Base-by-base conservation (phyloP, 1,140 invertebrate genomes). In the Calliphora vicina region DNA sequence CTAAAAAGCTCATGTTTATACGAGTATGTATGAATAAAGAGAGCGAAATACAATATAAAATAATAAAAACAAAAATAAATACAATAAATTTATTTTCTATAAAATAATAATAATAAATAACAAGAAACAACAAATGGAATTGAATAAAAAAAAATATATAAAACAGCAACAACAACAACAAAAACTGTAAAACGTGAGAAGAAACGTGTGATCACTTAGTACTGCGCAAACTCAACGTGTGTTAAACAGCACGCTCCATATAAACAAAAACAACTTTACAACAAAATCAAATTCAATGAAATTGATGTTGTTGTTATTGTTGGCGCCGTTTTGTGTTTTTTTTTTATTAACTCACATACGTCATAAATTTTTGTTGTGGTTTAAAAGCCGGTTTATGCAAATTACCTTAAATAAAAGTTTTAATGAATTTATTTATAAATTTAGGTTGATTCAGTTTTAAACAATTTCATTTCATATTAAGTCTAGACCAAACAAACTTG, bases 181-280 rank as follows among this genome's bases (percentile, higher is more conserved):
- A n/a, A 78, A 78, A 45, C 25, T 43, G 74, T 78, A 78, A 78
- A 78, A 78, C 74, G 74, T 78, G 74, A 78, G 74, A 43, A 78
- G 74, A 78, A 78, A 78, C 74, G 74, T 78, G 74, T 78, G 74
- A 78, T 78, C 35, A 78, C 35, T 23, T 23, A 35, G 61, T 23
- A 67, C 20, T 23, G 61, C 61, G 61, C 61, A 67, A 67, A 67
- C 61, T 67, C 61, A 67, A 67, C 23, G 61, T 67, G 61, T 67
- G 20, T 23, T 67, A 25, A 67, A 67, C n/a, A 20, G n/a, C 61
- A 67, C 61, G 61, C 61, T 20, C 20, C 61, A 67, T 67, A 67
- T 25, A 67, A 67, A 67, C 20, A 67, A 67, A 67, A 67, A 67
- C 1, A 23, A 67, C 17, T 67, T 67, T 67, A 67, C 13, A 67